Evolutionary conservation across 2,113 vertebrate species (phyloP), one percentile per base, ranked within the genome.

Genomic region (Seriola aureovittata): DNA sequence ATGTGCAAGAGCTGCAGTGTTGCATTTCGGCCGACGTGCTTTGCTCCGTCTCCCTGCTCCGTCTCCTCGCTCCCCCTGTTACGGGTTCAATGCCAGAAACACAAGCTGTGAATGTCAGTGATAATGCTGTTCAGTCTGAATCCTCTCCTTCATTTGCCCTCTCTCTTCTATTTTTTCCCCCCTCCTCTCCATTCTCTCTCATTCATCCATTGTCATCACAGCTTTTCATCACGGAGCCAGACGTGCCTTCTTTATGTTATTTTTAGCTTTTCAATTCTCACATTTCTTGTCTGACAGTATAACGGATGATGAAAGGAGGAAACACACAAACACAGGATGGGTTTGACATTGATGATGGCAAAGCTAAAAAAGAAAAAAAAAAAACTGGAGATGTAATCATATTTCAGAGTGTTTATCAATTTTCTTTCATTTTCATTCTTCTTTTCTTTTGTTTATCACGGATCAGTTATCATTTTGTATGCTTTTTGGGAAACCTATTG

Each of bases 161-260:
- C 38, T 21, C 19, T 58, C 19, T 32, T 12, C 5, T 23, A 38
- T 55, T 46, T 59, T 63, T 21, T 10, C 3, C 8, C 9, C 0
- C 1, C 11, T 5, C 1, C 13, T 7, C 52, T 40, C 36, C 59
- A 1, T 38, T 78, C 75, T 76, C 79, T 73, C 80, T 52, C 66
- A 3, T 23, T 88, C 73, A 78, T 82, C 70, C 68, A 74, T 81
- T 70, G 78, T 83, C 88, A 84, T 77, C 75, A 58, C 60, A 50
- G 79, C 81, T 89, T 89, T 68, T 87, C 82, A 68, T 87, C 87
- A 85, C 82, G 36, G 73, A 93, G 91, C 89, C 92, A 93, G 91
- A 94, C 82, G 92, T 94, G 93, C 92, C 93, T 93, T 93, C 90
- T 91, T 88, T 91, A 44, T 76, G 87, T 93, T 90, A 87, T 90